phyloP scores from a whole-genome alignment of 2,797 vertebrate species.

The Rhadinocentrus ornatus region DNA sequence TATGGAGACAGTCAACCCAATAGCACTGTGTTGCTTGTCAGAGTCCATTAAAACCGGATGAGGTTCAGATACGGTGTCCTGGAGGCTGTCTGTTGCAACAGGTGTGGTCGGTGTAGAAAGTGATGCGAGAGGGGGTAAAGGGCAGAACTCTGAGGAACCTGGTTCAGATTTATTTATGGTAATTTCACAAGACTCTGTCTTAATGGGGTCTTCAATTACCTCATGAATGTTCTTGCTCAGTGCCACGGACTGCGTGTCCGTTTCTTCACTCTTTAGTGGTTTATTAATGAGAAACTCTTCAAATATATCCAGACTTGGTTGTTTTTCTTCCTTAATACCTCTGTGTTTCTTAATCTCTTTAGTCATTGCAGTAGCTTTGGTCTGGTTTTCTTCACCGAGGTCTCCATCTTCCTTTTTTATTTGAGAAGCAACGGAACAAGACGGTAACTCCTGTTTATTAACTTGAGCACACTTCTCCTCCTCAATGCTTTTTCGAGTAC shows the following conservation, averaged over 20 bases:
- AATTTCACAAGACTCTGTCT: slow-evolving; percentile 19
- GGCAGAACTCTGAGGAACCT: slow-evolving; percentile 34
- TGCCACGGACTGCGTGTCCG: slow-evolving; percentile 1
- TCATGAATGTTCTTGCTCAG: slow-evolving; percentile 26
- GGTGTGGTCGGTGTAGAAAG: slow-evolving; percentile 5
- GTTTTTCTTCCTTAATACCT: slow-evolving; percentile 69
- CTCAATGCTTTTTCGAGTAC: slow-evolving; percentile 18
- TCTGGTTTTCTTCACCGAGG: slow-evolving; percentile 14
- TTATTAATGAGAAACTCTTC: slow-evolving; percentile 46
- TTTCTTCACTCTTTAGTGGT: slow-evolving; percentile 50
- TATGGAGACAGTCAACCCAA: slow-evolving; percentile 9
- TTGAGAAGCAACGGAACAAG: slow-evolving; percentile 1
- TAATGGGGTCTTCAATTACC: slow-evolving; percentile 18
- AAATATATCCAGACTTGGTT: slow-evolving; percentile 58
- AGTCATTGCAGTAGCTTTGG: slow-evolving; percentile 11
- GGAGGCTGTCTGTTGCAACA: slow-evolving; percentile 25
- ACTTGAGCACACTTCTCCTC: slow-evolving; percentile 24
- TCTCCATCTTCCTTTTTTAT: slow-evolving; percentile 51
- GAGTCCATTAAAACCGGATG: slow-evolving; percentile 7
- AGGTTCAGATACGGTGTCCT: slow-evolving; percentile 27
- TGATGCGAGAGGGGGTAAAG: slow-evolving; percentile 14
- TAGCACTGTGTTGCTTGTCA: slow-evolving; percentile 19
- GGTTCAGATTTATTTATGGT: slow-evolving; percentile 55
- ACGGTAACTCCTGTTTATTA: slow-evolving; percentile 32
- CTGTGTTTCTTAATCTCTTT: slow-evolving; percentile 40